Conservation (phyloP, 2,113 vertebrate species). For the Caretta caretta region DNA sequence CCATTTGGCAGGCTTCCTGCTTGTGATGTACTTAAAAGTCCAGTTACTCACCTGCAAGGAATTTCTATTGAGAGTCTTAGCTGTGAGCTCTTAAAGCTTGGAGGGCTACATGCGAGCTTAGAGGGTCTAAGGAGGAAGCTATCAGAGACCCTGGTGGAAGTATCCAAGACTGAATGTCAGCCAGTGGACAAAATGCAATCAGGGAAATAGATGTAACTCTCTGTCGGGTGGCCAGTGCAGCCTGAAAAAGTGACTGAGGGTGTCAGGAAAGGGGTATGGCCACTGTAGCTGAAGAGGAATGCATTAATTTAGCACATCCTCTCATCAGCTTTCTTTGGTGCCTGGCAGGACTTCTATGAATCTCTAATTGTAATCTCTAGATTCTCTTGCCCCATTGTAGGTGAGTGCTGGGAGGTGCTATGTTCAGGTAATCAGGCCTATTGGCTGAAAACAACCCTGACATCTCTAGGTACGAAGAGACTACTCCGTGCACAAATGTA, state of each 20-base stretch:
- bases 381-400: background rate
- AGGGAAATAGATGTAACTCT: background rate
- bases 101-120: background rate
- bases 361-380: background rate
- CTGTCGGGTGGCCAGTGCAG: background rate
- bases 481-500: too few relatives aligned
- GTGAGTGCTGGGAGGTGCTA: too few relatives aligned
- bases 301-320: background rate
- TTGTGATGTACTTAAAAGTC: background rate
- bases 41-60: background rate
- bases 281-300: background rate
- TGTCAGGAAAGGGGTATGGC: background rate
- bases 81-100: background rate
- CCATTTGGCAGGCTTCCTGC: too few relatives aligned
- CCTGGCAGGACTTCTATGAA: background rate
- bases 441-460: too few relatives aligned
- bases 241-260: background rate
- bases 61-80: background rate
- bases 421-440: too few relatives aligned
- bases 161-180: background rate
- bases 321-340: background rate
- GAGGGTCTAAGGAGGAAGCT: background rate
- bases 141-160: background rate
- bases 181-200: too few relatives aligned
- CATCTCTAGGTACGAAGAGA: too few relatives aligned